Evolutionary conservation across 2,888 invertebrate genomes (phyloP).

Genomic region (Ditula angustiorana): DNA sequence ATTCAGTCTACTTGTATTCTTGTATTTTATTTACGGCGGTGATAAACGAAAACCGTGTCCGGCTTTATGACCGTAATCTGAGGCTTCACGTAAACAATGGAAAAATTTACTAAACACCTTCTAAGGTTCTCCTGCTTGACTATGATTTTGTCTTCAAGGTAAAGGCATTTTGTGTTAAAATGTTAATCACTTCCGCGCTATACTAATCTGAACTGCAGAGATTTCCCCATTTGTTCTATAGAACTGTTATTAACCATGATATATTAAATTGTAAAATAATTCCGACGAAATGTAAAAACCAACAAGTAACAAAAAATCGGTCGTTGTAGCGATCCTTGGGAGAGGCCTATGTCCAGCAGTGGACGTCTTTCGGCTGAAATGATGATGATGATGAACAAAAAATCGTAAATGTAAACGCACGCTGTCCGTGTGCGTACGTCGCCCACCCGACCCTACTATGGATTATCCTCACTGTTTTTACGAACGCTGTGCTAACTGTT

Average conservation of each 20-base stretch:
- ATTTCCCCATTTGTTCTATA: neutral
- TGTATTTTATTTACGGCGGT: conserved; percentile 22
- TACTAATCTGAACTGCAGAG: neutral
- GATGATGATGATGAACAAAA: neutral
- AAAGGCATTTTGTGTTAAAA: neutral
- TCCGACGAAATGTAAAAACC: too few relatives aligned
- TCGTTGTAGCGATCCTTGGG: too few relatives aligned
- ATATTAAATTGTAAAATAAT: too few relatives aligned
- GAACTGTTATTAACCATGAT: too few relatives aligned
- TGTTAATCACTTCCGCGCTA: too few relatives aligned
- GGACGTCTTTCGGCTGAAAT: too few relatives aligned
- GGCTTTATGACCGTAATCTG: conserved; percentile 12
- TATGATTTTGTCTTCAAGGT: neutral
- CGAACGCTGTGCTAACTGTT: neutral
- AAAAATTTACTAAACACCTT: neutral
- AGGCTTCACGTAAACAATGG: neutral
- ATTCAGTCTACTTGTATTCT: neutral
- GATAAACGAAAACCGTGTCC: conserved; percentile 16
- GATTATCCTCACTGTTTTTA: too few relatives aligned
- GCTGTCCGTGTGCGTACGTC: too few relatives aligned
- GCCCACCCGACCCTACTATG: too few relatives aligned
- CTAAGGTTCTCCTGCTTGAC: neutral
- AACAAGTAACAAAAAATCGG: too few relatives aligned
- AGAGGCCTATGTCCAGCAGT: too few relatives aligned
- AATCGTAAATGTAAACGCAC: too few relatives aligned